phyloP scores from a whole-genome alignment of 2,113 vertebrate genomes.

The Pangasianodon hypophthalmus region DNA sequence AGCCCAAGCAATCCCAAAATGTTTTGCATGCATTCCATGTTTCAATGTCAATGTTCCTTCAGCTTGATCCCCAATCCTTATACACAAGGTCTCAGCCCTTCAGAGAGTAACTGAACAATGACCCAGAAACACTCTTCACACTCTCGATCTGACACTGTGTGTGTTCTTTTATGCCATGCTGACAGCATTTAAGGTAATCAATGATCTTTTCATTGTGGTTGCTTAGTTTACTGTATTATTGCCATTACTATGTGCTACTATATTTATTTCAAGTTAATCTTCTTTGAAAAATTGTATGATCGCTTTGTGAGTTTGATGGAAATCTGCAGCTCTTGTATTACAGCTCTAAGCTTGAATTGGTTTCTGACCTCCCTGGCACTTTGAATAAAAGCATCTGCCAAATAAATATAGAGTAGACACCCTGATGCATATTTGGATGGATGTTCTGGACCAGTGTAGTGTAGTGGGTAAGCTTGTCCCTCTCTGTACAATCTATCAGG shows the following conservation, averaged over 20 bases:
- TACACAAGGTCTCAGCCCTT: neutral
- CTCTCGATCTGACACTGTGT: neutral
- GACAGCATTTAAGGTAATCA: neutral
- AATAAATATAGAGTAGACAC: neutral
- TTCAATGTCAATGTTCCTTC: neutral
- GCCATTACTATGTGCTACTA: neutral
- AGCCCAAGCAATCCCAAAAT: neutral
- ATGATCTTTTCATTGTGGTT: neutral
- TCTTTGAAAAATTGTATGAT: neutral
- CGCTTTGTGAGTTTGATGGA: neutral
- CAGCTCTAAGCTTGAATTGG: neutral
- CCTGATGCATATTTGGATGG: neutral
- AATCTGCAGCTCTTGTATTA: neutral
- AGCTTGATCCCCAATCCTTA: neutral
- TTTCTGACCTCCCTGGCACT: neutral
- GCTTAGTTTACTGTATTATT: neutral
- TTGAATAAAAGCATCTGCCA: slow-evolving; percentile 11
- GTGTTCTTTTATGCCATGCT: neutral
- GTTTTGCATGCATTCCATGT: neutral
- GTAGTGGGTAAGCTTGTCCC: neutral
- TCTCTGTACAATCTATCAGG: neutral
- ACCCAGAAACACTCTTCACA: neutral
- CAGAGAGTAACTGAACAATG: neutral
- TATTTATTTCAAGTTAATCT: neutral
- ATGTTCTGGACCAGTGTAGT: neutral